Percentiles rank a stretch among this genome's conserved stretches.
Conservation (phyloP, 2,888 invertebrate genomes). For the Seira musarum region DNA sequence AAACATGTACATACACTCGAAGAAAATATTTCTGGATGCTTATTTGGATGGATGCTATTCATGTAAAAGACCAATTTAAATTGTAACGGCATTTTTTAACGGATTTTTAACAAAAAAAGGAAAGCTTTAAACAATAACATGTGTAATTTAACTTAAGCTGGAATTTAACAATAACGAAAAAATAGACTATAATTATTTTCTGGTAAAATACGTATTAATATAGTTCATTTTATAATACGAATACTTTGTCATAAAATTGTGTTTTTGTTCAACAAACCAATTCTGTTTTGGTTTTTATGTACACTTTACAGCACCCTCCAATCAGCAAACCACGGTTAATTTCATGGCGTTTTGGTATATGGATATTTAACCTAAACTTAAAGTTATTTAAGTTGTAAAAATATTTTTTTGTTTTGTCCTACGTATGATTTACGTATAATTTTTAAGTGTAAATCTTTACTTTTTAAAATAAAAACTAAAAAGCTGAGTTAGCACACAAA, state of each 20-base stretch:
- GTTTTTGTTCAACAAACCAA: conserved; percentile 13
- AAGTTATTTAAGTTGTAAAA: background rate
- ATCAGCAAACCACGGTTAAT: conserved; percentile 69
- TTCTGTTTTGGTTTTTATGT: conserved; percentile 31
- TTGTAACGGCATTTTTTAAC: background rate
- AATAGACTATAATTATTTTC: background rate
- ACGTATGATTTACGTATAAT: conserved; percentile 4
- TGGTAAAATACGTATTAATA: background rate
- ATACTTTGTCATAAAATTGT: conserved; percentile 21
- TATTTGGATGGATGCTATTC: conserved; percentile 43
- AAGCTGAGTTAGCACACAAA: conserved; percentile 43
- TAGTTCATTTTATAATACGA: background rate
- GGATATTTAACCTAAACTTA: conserved; percentile 41
- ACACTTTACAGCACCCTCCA: conserved; percentile 70
- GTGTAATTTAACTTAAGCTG: conserved; percentile 3
- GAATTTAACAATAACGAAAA: conserved; percentile 1
- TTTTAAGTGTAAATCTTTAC: conserved; percentile 32
- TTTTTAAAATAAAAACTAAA: conserved; percentile 37
- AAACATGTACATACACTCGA: conserved; percentile 4
- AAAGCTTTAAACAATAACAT: background rate
- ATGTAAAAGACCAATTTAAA: background rate
- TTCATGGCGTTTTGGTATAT: conserved; percentile 53
- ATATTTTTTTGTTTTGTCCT: conserved; percentile 13
- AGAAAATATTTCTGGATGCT: conserved; percentile 19
- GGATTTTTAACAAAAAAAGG: background rate